These are phyloP conservation scores for Tenthredo amoena DNA, from an alignment of 2,888 invertebrate genomes.

Conservation along the genomic window DNA sequence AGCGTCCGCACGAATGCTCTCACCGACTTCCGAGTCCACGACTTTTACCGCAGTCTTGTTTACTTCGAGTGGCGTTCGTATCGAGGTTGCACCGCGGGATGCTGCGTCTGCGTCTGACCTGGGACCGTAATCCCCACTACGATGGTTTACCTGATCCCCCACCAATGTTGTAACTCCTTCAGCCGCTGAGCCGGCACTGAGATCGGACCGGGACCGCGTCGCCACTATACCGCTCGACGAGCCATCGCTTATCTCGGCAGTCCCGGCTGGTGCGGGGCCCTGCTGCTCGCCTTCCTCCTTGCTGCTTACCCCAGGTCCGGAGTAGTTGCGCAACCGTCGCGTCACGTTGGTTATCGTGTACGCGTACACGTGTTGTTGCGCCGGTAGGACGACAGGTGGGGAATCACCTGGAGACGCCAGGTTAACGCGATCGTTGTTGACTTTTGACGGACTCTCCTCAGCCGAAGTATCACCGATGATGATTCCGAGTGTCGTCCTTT, in stretches of 20 bases:
- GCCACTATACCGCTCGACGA: conserved; percentile 67
- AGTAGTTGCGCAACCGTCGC: conserved; percentile 75
- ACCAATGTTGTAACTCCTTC: conserved; percentile 70
- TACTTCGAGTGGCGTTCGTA: conserved; percentile 50
- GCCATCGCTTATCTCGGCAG: conserved; percentile 61
- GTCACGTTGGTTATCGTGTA: conserved; percentile 76
- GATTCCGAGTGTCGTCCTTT: conserved; percentile 62
- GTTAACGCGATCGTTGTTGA: conserved; percentile 36
- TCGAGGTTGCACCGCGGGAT: conserved; percentile 52
- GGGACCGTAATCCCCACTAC: conserved; percentile 49
- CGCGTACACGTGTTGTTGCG: conserved; percentile 72
- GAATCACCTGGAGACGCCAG: conserved; percentile 51
- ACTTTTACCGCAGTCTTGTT: conserved; percentile 44
- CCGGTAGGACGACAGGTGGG: conserved; percentile 57
- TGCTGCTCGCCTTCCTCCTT: conserved; percentile 59
- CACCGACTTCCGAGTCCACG: conserved; percentile 48
- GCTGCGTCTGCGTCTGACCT: conserved; percentile 49
- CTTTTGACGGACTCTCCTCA: conserved; percentile 57
- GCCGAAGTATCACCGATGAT: conserved; percentile 63
- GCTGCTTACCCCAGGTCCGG: conserved; percentile 72
- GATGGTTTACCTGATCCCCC: conserved; percentile 61
- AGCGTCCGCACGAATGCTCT: conserved; percentile 36
- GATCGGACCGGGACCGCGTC: conserved; percentile 70
- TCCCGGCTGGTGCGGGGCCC: conserved; percentile 58
- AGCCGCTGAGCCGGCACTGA: conserved; percentile 76